phyloP scores from a whole-genome alignment of 2,888 invertebrate species.

The Synergus umbraculus region DNA sequence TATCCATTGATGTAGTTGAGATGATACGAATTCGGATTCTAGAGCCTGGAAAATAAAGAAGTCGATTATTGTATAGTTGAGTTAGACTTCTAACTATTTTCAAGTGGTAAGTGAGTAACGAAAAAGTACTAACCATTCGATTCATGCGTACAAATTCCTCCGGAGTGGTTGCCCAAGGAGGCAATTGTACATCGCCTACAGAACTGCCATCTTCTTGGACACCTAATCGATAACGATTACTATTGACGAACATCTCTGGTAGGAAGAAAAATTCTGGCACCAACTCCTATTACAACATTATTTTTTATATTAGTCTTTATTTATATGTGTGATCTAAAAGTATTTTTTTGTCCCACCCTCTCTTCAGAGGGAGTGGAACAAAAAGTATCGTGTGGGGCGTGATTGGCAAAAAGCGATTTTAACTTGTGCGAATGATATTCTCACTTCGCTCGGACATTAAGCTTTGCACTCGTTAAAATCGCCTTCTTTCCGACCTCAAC shows the following conservation, averaged over 20 bases:
- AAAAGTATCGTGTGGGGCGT: no score
- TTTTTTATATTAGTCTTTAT: not conserved
- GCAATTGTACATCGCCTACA: slow-evolving; percentile 92
- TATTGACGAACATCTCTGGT: slow-evolving; percentile 98
- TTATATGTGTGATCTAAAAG: slow-evolving; percentile 46
- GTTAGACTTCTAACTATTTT: slow-evolving; percentile 9
- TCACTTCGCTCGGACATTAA: no score
- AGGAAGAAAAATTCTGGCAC: slow-evolving; percentile 99
- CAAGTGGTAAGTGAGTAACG: slow-evolving; percentile 43
- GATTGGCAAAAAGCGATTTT: no score
- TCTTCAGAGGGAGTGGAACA: no score
- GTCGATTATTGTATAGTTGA: slow-evolving; percentile 42
- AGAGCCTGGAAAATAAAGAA: slow-evolving; percentile 83
- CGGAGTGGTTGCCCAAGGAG: slow-evolving; percentile 97
- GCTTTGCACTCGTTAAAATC: no score
- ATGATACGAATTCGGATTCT: slow-evolving; percentile 99
- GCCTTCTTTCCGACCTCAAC: no score
- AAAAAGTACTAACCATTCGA: slow-evolving; percentile 85
- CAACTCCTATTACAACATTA: slow-evolving; percentile 84
- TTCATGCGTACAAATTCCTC: slow-evolving; percentile 99
- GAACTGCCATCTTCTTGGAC: slow-evolving; percentile 89
- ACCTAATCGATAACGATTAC: slow-evolving; percentile 90
- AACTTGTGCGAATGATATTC: no score
- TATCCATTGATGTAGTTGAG: slow-evolving; percentile 99
- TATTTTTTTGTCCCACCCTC: not conserved